A percentile compares a stretch with the other conserved stretches of the same genome.
phyloP scores from a whole-genome alignment of 2,113 vertebrate species.

The Polypterus senegalus region DNA sequence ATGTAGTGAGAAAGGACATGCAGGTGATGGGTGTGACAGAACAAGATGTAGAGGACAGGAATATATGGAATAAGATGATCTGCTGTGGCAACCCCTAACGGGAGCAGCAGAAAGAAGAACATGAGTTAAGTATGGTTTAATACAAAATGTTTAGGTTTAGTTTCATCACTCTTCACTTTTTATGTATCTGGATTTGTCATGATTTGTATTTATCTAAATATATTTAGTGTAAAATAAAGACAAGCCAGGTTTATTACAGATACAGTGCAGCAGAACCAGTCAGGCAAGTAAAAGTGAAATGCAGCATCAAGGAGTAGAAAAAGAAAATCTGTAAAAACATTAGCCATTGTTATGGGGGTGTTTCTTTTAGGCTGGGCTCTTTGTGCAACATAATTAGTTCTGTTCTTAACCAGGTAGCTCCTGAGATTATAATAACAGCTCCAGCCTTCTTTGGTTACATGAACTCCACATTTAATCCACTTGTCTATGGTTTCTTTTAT shows the following conservation, averaged over 20 bases:
- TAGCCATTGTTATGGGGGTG: slow-evolving; percentile 49
- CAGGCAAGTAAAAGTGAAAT: background rate
- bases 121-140: slow-evolving; percentile 4
- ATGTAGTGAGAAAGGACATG: too few relatives aligned
- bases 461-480: slow-evolving; percentile 9
- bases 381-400: slow-evolving; percentile 40
- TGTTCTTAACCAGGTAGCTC: slow-evolving; percentile 40
- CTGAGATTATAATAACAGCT: slow-evolving; percentile 36
- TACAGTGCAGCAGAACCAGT: slow-evolving; percentile 25
- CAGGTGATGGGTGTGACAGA: too few relatives aligned
- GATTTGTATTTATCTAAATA: slow-evolving; percentile 1
- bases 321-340: slow-evolving; percentile 51
- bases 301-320: slow-evolving; percentile 34
- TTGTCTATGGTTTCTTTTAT: slow-evolving; percentile 13
- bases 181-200: slow-evolving; percentile 1
- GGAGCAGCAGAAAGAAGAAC: too few relatives aligned
- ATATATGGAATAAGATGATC: too few relatives aligned
- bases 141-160: background rate
- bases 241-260: slow-evolving; percentile 41
- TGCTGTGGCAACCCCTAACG: too few relatives aligned
- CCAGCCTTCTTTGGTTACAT: slow-evolving; percentile 39
- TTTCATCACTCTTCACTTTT: background rate
- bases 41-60: too few relatives aligned
- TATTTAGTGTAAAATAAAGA: background rate
- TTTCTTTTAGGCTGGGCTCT: slow-evolving; percentile 58